Evolutionary conservation across 2,797 vertebrate species (phyloP), one percentile per base, ranked within the genome.

Genomic region (Mallotus villosus): DNA sequence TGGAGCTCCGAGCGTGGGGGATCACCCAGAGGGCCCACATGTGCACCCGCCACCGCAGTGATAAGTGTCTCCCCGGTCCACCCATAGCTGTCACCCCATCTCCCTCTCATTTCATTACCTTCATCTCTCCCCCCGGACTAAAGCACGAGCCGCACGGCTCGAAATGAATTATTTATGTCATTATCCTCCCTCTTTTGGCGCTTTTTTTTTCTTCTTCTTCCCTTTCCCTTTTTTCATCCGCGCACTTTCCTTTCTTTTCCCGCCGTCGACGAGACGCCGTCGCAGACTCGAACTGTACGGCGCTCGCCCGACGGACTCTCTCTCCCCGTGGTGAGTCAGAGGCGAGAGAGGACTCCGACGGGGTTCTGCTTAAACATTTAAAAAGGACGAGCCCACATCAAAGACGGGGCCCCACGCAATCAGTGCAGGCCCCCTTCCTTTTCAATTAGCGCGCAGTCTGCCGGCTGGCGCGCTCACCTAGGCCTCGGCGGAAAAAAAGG

Each of bases 351-450:
- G 74, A 75, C 77, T 81, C 77, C 62, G 79, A 83, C 86, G 76
- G 83, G 80, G 77, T 11, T 12, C 82, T 84, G 12, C 75, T 90
- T 87, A 90, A 90, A 87, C 86, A 91, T 91, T 90, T 87, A 87
- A 89, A 86, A 83, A 67, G 82, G 75, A 85, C 80, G 83, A 84
- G 82, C 78, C 83, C 75, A 79, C 88, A 88, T 89, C 88, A 91
- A 91, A 90, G 85, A 75, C 65, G 77, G 62, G 82, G 85, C 85
- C 9, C 29, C 60, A 22, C 81, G 82, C 83, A 86, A 91, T 90
- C 87, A 82, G 81, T 83, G 88, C 88, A 85, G n/a, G 85, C 78
- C 81, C 79, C 83, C 29, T 89, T 90, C 88, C 74, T 83, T 87
- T 90, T 87, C 86, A 89, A 90, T 90, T 89, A 90, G 88, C 71